Evolutionary conservation across 1,140 invertebrate genomes (phyloP).

Genomic region (Phymastichus coffea): DNA sequence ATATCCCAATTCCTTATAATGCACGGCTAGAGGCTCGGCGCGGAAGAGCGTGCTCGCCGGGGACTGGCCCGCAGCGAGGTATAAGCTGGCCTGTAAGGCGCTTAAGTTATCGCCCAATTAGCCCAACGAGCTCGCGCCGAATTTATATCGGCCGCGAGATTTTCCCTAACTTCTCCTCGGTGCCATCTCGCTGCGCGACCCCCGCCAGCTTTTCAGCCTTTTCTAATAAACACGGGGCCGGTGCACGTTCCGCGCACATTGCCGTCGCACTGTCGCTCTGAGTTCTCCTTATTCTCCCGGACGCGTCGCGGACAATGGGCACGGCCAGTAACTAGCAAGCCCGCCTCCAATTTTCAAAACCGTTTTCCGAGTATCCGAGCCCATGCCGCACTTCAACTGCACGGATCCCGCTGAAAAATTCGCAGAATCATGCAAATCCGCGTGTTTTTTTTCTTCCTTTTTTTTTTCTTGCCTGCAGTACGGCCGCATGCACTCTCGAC

Average conservation of each 20-base stretch:
- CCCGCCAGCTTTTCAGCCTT: too few species aligned
- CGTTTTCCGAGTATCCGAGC: neutral
- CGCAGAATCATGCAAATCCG: too few species aligned
- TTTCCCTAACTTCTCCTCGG: too few species aligned
- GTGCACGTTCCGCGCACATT: too few species aligned
- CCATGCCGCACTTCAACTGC: neutral
- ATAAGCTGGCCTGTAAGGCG: neutral
- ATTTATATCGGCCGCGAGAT: neutral
- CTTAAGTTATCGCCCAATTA: slow-evolving; percentile 10
- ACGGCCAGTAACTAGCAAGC: too few species aligned
- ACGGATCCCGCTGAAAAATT: neutral
- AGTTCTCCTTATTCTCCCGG: too few species aligned
- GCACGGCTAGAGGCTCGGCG: neutral
- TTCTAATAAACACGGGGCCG: too few species aligned
- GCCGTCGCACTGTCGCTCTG: too few species aligned
- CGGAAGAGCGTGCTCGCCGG: neutral
- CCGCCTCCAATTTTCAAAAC: too few species aligned
- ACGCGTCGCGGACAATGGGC: too few species aligned
- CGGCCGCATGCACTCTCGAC: neutral
- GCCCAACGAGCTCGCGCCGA: neutral
- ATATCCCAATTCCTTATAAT: slow-evolving; percentile 14
- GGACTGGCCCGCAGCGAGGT: too few species aligned
- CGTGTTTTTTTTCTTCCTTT: neutral
- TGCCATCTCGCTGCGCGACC: too few species aligned
- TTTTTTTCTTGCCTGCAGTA: neutral